Evolutionary conservation across 2,113 vertebrate species (phyloP).

Genomic region (Sakesphorus luctuosus): DNA sequence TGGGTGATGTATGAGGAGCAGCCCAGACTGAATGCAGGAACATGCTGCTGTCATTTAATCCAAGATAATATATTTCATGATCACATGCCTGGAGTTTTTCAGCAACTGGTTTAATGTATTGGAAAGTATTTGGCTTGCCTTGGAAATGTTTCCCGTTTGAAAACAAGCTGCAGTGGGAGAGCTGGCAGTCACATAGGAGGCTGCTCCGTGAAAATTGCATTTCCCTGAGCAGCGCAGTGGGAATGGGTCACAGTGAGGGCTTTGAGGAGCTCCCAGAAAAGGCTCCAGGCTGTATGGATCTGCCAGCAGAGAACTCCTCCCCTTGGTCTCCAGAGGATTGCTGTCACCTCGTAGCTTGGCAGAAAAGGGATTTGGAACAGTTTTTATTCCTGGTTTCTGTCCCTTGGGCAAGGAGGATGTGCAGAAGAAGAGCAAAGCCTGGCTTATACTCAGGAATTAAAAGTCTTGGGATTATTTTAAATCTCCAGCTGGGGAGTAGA

Average conservation of each 20-base stretch:
- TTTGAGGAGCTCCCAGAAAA: background rate
- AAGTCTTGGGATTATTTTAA: background rate
- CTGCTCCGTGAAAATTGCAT: background rate
- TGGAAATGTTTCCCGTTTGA: constrained; percentile 6
- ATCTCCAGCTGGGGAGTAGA: background rate
- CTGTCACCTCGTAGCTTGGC: background rate
- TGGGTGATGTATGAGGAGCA: constrained; percentile 31
- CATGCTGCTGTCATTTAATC: constrained; percentile 8
- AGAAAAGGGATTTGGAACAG: background rate
- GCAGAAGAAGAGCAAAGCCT: background rate
- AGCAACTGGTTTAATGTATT: background rate
- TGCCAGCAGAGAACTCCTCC: background rate
- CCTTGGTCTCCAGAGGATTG: background rate
- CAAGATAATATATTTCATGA: background rate
- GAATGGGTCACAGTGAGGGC: background rate
- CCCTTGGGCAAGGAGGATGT: background rate
- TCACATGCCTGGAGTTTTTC: constrained; percentile 7
- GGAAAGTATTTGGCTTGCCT: constrained; percentile 17
- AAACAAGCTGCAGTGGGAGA: constrained; percentile 36
- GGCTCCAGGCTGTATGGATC: background rate
- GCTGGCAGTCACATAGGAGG: background rate
- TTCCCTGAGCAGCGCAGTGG: background rate
- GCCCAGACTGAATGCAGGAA: background rate
- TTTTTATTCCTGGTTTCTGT: background rate
- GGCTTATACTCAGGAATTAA: background rate